These are phyloP conservation scores for Premnoplex brunnescens DNA, from an alignment of 2,797 vertebrate species.

Conservation along the genomic window DNA sequence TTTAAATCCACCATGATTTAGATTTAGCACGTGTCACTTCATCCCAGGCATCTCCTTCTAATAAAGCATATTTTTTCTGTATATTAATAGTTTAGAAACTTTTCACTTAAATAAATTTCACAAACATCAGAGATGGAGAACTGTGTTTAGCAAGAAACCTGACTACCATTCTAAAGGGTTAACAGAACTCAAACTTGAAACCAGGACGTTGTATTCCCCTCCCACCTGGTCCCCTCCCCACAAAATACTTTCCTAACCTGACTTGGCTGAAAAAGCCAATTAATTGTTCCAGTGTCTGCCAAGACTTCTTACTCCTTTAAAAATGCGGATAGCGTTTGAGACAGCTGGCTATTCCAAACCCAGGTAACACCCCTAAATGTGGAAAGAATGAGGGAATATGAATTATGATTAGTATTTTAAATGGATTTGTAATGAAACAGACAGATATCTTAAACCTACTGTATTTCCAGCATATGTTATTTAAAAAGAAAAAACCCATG, in stretches of 20 bases:
- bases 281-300: slow-evolving; percentile 72
- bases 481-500: not conserved
- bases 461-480: not conserved
- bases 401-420: slow-evolving; percentile 55
- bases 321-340: slow-evolving; percentile 46
- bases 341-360: slow-evolving; percentile 61
- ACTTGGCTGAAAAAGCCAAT: slow-evolving; percentile 76
- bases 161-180: slow-evolving; percentile 62
- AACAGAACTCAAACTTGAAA: slow-evolving; percentile 60
- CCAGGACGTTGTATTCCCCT: slow-evolving; percentile 43
- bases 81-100: not conserved
- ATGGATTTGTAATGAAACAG: slow-evolving; percentile 35
- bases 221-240: not conserved
- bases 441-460: not conserved
- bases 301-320: slow-evolving; percentile 67
- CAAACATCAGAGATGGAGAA: not conserved
- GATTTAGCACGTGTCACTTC: not conserved
- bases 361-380: slow-evolving; percentile 58
- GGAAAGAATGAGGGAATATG: slow-evolving; percentile 60
- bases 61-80: not conserved
- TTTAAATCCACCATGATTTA: not conserved
- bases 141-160: not conserved
- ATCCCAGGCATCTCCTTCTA: not conserved
- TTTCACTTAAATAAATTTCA: not conserved
- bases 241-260: slow-evolving; percentile 73